Evolutionary conservation across 2,113 vertebrate genomes (phyloP).

Genomic region (Ageneiosus marmoratus): DNA sequence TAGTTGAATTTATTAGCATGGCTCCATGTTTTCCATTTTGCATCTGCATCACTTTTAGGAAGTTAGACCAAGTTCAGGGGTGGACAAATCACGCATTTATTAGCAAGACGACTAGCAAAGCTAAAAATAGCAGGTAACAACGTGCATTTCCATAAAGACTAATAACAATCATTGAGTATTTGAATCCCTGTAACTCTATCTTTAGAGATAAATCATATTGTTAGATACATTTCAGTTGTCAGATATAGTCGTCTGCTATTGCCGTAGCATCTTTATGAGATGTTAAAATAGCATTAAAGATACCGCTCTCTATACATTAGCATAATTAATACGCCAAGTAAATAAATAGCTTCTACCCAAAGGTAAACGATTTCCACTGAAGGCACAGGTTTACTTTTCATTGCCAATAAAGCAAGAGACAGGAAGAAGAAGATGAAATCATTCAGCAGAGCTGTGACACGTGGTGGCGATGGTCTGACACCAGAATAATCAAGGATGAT

Average conservation of each 20-base stretch:
- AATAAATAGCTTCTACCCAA: background rate
- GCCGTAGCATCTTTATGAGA: background rate
- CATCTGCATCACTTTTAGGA: background rate
- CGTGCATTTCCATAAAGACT: background rate
- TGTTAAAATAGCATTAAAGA: background rate
- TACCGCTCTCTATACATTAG: background rate
- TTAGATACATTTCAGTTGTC: background rate
- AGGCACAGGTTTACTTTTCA: background rate
- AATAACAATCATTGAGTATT: background rate
- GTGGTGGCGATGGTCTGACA: background rate
- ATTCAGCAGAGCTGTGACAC: background rate
- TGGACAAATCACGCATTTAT: conserved; percentile 3
- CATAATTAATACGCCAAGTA: background rate
- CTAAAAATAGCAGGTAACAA: background rate
- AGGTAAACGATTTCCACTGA: background rate
- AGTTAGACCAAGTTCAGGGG: background rate
- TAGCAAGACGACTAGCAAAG: background rate
- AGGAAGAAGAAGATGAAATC: background rate
- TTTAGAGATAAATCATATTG: background rate
- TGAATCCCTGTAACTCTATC: background rate
- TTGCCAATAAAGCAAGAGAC: background rate
- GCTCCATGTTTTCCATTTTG: conserved; percentile 2
- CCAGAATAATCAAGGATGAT: background rate
- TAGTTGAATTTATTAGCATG: background rate
- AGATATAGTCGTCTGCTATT: background rate